These are phyloP conservation scores for Bradypodion pumilum DNA, from an alignment of 2,797 vertebrate genomes.

Conservation along the genomic window DNA sequence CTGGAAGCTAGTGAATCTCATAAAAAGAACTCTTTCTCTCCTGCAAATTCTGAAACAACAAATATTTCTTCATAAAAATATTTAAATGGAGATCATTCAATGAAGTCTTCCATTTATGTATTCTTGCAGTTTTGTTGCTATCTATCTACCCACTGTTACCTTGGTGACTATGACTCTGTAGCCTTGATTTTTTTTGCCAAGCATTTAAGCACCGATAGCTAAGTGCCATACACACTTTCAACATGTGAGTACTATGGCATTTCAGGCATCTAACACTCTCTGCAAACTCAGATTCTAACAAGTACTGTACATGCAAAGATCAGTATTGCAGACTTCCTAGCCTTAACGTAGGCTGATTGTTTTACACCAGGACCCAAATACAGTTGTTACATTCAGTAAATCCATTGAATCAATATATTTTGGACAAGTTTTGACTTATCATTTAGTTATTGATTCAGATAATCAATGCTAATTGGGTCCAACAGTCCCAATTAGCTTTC, in stretches of 20 bases:
- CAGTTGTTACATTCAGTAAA: no score
- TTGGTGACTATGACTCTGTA: slow-evolving; percentile 23
- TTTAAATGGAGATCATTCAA: slow-evolving; percentile 11
- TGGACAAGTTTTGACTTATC: no score
- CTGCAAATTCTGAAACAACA: not conserved
- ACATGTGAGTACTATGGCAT: not conserved
- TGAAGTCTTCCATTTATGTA: not conserved
- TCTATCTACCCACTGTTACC: slow-evolving; percentile 8
- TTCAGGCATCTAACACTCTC: not conserved
- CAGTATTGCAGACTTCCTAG: not conserved
- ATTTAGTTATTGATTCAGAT: no score
- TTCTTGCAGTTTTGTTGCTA: not conserved
- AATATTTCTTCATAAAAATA: slow-evolving; percentile 4
- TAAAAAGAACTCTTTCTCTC: not conserved
- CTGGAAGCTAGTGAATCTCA: not conserved
- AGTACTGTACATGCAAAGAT: not conserved
- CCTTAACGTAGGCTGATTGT: not conserved
- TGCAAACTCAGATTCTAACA: not conserved
- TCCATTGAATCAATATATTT: no score
- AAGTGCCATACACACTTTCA: not conserved
- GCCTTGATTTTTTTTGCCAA: slow-evolving; percentile 15
- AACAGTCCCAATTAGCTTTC: no score
- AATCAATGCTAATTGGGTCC: no score
- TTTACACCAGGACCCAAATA: not conserved
- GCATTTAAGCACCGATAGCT: not conserved